Evolutionary conservation across 1,140 invertebrate species (phyloP), one percentile per base, ranked within the genome.

Genomic region (Drusus annulatus): DNA sequence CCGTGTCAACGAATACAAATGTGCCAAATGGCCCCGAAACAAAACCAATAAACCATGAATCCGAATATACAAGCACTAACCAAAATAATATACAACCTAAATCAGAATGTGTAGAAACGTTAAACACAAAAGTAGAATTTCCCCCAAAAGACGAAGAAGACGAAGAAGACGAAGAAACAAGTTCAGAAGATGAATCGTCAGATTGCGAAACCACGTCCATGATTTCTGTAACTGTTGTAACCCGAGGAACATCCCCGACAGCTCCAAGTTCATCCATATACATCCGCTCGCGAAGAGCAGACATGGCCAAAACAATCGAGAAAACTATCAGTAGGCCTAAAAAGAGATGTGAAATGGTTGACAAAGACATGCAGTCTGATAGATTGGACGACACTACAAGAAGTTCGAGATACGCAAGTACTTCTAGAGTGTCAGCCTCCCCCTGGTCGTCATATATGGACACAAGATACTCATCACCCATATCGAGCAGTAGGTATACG

Each of bases 231-330:
- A 90, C 90, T 5, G 91, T 95, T 19, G 89, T 94, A 0, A 95
- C 93, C 0, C 89, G 95, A 82, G 93, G 92, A 51, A 96, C 95
- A 1, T 96, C 94, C 8, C 95, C 95, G 1, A 94, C 93, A 0
- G 91, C 93, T 1, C 93, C 94, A 1, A 91, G 92, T n/a, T 91
- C 92, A 16, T 92, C 92, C 8, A 87, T 91, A n/a, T 93, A 91
- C 81, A 88, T 94, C 2, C 88, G 93, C 83, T 92, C 90, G 10
- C 91, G 93, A 80, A 89, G 94, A 84, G 91, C 93, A 0, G 94
- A 95, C 79, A 91, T 94, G 79, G 93, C 93, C 7, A 93, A 94
- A 85, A 91, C 92, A 23, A 90, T 93, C 58, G 92, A 94, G 85
- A 94, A 93, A 86, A 92, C 92, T 80, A 90, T 94, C 25, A 90